Evolutionary conservation across 2,888 invertebrate species (phyloP), one percentile per base, ranked within the genome.

Genomic region (Andrena haemorrhoa): DNA sequence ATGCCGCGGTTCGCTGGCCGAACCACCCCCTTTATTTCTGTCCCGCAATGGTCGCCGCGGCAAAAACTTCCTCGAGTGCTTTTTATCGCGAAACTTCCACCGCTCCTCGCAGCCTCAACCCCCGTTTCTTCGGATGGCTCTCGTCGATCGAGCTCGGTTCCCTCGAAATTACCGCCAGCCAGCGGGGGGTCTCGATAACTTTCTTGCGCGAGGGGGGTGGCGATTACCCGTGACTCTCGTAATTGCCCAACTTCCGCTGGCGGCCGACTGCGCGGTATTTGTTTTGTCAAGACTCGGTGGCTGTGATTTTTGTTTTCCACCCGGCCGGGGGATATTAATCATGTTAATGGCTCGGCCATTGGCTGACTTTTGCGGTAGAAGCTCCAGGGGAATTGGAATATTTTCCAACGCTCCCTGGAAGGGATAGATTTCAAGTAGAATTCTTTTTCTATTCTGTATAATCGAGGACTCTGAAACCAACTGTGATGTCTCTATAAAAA

Each of bases 71-170:
- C 20, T 79, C 73, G 41, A 79, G 64, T 56, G 68, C 64, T 77
- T 84, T 84, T 79, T 79, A 82, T 76, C 73, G 69, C 53, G 33
- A 72, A 81, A 83, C 71, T 82, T 56, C 35, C 72, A 12, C 12
- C 12, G 2, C 20, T 16, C n/a, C 2, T 16, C 29, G 23, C 47
- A 2, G 41, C 12, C 10, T 26, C 20, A 2, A 20, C 56, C 41
- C 1, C 10, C 20, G 12, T 66, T 49, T 63, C 63, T 71, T 56
- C 60, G 41, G 56, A 26, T 26, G n/a, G n/a, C 8, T 53, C 41
- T 69, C 41, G 31, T 47, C 60, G 63, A 66, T 74, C 73, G 66
- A 20, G 53, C 33, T 29, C 31, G 31, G 41, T 61, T 66, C 35
- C 35, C 72, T 71, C 51, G 69, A 77, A 74, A 81, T 83, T 81